A percentile compares a stretch with the other conserved stretches of the same genome.
phyloP scores from a whole-genome alignment of 2,113 vertebrate genomes.

The Sisor rabdophorus region DNA sequence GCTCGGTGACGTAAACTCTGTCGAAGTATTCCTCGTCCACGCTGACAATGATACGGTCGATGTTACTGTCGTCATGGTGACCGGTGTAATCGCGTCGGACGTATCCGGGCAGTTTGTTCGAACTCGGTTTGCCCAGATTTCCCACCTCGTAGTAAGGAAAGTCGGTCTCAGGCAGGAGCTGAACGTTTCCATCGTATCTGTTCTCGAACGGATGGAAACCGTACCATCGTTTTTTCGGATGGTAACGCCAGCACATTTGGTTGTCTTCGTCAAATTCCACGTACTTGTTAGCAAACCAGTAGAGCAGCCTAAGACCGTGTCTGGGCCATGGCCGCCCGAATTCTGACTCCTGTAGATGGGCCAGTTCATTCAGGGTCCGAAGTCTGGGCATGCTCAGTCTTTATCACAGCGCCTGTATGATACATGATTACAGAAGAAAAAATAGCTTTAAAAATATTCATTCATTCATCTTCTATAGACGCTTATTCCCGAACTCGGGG shows the following conservation, averaged over 20 bases:
- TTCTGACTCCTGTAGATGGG: neutral
- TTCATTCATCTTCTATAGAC: no score
- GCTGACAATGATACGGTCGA: constrained; percentile 39
- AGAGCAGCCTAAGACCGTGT: constrained; percentile 32
- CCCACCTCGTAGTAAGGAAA: constrained; percentile 40
- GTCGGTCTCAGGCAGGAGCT: constrained; percentile 7
- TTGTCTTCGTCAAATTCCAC: neutral
- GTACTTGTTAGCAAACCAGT: constrained; percentile 27
- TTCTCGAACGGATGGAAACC: constrained; percentile 50
- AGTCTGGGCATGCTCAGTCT: constrained; percentile 2
- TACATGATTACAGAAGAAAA: neutral
- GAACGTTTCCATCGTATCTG: neutral
- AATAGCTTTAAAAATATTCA: no score
- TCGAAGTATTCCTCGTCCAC: neutral
- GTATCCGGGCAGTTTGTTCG: neutral
- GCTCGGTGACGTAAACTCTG: constrained; percentile 33
- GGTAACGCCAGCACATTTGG: constrained; percentile 3
- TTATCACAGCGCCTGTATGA: neutral
- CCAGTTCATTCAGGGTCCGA: neutral
- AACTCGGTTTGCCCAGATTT: constrained; percentile 10
- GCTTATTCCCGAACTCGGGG: no score
- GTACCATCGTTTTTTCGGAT: neutral
- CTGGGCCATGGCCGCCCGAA: neutral
- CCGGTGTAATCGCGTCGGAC: constrained; percentile 4
- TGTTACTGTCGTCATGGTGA: constrained; percentile 6